Percentiles rank a stretch among this genome's conserved stretches.
These are phyloP conservation scores for Bathynomus jamesi DNA, from an alignment of 1,140 invertebrate genomes.

Conservation along the genomic window DNA sequence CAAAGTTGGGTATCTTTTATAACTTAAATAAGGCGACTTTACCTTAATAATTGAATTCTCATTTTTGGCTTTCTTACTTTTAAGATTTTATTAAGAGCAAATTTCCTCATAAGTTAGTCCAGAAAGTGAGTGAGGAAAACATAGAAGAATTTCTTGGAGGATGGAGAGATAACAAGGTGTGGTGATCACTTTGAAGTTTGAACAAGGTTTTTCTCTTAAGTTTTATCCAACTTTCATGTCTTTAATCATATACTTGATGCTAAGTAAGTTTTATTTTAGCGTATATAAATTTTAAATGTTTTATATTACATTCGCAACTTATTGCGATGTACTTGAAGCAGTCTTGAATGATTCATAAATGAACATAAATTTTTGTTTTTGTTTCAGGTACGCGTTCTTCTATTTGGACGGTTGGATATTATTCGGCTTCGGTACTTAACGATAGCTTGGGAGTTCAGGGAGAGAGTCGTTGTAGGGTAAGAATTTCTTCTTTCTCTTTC, in stretches of 20 bases:
- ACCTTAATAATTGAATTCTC: too few species aligned
- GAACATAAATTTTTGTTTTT: constrained; percentile 5
- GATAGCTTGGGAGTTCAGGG: constrained; percentile 75
- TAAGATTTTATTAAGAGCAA: constrained; percentile 79
- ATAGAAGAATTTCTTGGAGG: constrained; percentile 70
- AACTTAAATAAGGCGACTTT: too few species aligned
- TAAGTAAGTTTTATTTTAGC: too few species aligned
- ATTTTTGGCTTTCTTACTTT: too few species aligned
- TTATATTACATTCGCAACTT: too few species aligned
- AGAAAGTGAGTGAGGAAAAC: constrained; percentile 61
- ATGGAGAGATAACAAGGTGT: constrained; percentile 74
- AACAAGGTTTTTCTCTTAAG: too few species aligned
- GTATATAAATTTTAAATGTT: too few species aligned
- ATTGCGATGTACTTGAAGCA: too few species aligned
- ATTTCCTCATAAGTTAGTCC: constrained; percentile 70
- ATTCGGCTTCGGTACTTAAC: constrained; percentile 76
- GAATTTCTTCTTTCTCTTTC: constrained; percentile 40
- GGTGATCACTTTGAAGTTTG: background rate
- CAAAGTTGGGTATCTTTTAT: too few species aligned
- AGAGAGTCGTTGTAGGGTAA: constrained; percentile 80
- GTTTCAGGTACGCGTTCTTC: constrained; percentile 66
- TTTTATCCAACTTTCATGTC: too few species aligned
- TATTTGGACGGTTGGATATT: constrained; percentile 69
- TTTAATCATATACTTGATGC: too few species aligned
- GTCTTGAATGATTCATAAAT: too few species aligned